Conservation (phyloP, 2,888 invertebrate genomes). For the Julus scanicus region DNA sequence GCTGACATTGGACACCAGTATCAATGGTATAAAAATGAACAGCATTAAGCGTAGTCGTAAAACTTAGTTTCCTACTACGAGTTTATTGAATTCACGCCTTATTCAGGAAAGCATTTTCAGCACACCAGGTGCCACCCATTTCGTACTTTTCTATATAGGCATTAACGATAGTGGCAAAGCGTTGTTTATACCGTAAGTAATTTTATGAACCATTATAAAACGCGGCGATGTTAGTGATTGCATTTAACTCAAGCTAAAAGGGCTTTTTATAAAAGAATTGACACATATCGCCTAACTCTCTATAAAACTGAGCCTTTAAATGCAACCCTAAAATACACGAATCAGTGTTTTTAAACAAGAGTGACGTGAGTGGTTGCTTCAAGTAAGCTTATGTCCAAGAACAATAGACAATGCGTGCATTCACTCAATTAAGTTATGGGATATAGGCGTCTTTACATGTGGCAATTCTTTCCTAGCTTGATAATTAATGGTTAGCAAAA, state of each 20-base stretch:
- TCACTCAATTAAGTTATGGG: neutral
- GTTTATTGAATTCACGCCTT: neutral
- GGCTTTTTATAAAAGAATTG: neutral
- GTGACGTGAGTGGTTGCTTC: neutral
- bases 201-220: slow-evolving; percentile 2
- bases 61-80: neutral
- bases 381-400: neutral
- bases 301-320: neutral
- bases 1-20: no score
- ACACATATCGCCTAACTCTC: neutral
- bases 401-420: neutral
- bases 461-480: neutral
- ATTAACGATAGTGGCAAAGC: neutral
- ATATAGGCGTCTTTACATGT: neutral
- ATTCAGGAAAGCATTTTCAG: neutral
- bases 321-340: neutral
- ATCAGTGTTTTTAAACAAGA: neutral
- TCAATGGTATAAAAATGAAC: neutral
- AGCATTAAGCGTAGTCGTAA: neutral
- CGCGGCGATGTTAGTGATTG: neutral
- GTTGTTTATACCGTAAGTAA: neutral
- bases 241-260: neutral
- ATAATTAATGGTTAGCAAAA: neutral
- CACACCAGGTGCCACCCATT: neutral
- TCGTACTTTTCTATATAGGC: neutral